These are phyloP conservation scores for Euclidia mi DNA, from an alignment of 2,888 invertebrate genomes.

Conservation along the genomic window DNA sequence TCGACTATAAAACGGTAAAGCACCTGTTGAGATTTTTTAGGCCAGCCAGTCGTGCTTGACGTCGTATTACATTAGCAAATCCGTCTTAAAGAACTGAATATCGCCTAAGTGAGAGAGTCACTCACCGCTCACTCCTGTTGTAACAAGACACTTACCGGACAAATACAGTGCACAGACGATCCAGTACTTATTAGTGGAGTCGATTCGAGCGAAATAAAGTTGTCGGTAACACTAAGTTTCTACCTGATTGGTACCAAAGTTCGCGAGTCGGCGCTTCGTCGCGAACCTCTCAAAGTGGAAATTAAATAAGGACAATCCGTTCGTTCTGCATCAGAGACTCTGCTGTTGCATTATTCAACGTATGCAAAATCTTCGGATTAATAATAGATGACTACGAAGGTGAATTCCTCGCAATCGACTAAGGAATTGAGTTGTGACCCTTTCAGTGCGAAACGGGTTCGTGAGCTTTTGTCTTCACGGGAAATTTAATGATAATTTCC, in stretches of 20 bases:
- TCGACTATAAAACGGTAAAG: conserved; percentile 7
- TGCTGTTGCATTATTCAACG: conserved; percentile 81
- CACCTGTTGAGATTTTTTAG: conserved; percentile 32
- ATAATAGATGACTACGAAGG: conserved; percentile 82
- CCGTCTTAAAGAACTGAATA: conserved; percentile 15
- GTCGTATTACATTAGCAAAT: conserved; percentile 24
- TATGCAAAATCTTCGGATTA: conserved; percentile 82
- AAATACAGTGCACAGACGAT: conserved; percentile 43
- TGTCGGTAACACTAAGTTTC: conserved; percentile 59
- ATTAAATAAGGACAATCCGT: conserved; percentile 83
- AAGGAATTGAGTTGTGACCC: conserved; percentile 74
- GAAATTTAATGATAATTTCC: conserved; percentile 68
- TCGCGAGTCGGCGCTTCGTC: conserved; percentile 58
- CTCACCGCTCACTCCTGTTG: conserved; percentile 25
- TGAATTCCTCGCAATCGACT: conserved; percentile 73
- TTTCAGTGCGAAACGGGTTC: conserved; percentile 72
- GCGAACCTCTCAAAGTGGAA: conserved; percentile 67
- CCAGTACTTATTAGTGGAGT: conserved; percentile 43
- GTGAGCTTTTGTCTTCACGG: conserved; percentile 65
- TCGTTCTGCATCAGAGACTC: conserved; percentile 75
- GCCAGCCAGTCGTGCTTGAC: conserved; percentile 10
- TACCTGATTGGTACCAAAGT: conserved; percentile 66
- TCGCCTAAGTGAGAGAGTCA: conserved; percentile 20
- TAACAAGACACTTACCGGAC: conserved; percentile 46
- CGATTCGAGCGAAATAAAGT: conserved; percentile 47